Conservation (phyloP, 2,888 invertebrate genomes). For the Rhingia campestris region DNA sequence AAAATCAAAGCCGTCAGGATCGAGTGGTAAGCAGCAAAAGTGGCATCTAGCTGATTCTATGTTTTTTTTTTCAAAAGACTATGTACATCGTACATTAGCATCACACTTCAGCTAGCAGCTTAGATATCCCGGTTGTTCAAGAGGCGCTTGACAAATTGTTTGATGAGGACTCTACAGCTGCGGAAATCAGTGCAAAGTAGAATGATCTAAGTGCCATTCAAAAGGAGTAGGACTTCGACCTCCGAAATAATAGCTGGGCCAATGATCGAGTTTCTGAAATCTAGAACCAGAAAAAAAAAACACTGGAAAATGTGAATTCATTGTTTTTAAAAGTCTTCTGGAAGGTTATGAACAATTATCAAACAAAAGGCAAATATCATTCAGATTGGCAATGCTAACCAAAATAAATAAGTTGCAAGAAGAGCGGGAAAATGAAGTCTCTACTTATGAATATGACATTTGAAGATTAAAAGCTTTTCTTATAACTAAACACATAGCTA, state of each 20-base stretch:
- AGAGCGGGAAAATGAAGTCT: slow-evolving; percentile 2
- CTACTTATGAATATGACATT: slow-evolving; percentile 5
- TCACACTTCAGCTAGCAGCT: slow-evolving; percentile 1
- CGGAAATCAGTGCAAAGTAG: slow-evolving; percentile 4
- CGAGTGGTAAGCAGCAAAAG: too few species aligned
- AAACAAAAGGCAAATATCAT: too few species aligned
- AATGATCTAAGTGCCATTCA: slow-evolving; percentile 35
- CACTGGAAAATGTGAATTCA: neutral
- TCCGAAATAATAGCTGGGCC: slow-evolving; percentile 32
- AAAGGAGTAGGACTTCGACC: slow-evolving; percentile 22
- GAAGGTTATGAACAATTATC: too few species aligned
- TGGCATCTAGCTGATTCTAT: slow-evolving; percentile 17
- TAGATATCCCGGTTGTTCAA: slow-evolving; percentile 21
- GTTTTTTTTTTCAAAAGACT: slow-evolving; percentile 32
- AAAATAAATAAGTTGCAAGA: slow-evolving; percentile 6
- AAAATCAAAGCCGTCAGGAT: too few species aligned
- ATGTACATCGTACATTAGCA: slow-evolving; percentile 18
- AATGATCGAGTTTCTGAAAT: slow-evolving; percentile 28
- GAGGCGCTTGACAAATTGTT: neutral
- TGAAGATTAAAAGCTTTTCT: slow-evolving; percentile 2
- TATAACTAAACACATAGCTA: neutral
- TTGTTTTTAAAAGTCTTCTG: too few species aligned
- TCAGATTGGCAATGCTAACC: neutral
- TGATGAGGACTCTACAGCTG: neutral
- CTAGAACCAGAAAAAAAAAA: slow-evolving; percentile 11